phyloP scores from a whole-genome alignment of 2,888 invertebrate genomes.

The Harpalus rubripes region DNA sequence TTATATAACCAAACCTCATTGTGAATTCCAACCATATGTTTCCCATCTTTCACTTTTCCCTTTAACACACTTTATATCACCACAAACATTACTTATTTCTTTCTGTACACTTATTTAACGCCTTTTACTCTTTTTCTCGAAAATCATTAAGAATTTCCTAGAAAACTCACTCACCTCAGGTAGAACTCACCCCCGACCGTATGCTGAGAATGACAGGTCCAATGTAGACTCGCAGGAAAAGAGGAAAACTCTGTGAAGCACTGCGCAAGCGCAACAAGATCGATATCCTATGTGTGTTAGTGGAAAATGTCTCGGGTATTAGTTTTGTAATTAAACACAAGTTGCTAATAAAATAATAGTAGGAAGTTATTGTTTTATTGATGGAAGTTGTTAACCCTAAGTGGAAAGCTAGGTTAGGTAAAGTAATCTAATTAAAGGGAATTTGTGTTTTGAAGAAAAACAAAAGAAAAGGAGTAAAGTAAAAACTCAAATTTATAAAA shows the following conservation, averaged over 20 bases:
- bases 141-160: neutral
- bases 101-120: neutral
- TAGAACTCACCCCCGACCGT: slow-evolving; percentile 23
- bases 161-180: slow-evolving; percentile 35
- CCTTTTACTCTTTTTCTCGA: neutral
- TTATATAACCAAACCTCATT: slow-evolving; percentile 20
- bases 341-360: slow-evolving; percentile 15
- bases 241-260: neutral
- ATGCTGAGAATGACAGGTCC: slow-evolving; percentile 13
- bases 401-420: no score
- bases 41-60: neutral
- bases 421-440: no score
- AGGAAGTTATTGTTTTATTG: neutral
- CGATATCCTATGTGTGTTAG: slow-evolving; percentile 19
- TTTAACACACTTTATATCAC: neutral
- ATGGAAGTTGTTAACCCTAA: no score
- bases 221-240: slow-evolving; percentile 20
- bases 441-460: no score
- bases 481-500: no score
- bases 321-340: slow-evolving; percentile 12
- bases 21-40: slow-evolving; percentile 11
- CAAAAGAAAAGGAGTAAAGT: no score
- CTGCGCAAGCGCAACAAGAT: neutral
- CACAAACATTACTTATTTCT: neutral
- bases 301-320: slow-evolving; percentile 28